These are phyloP conservation scores for Parauchenoglanis punctatus DNA, from an alignment of 2,797 vertebrate species.

Conservation along the genomic window DNA sequence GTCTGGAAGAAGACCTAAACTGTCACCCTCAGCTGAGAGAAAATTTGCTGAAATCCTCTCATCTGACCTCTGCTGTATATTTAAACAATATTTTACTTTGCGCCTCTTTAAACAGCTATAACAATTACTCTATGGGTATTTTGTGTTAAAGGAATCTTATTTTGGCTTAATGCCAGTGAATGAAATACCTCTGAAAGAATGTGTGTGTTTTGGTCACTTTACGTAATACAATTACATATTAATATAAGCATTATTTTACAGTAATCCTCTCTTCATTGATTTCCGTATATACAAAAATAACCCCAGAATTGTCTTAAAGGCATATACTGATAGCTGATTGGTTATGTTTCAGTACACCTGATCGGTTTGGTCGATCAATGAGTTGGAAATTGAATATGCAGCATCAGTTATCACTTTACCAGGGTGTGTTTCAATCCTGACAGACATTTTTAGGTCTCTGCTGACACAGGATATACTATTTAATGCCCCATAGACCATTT, in stretches of 20 bases:
- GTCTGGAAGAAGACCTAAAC: too few relatives aligned
- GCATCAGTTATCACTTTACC: constrained; percentile 54
- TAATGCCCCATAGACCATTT: constrained; percentile 51
- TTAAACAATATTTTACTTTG: neutral
- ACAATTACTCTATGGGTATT: neutral
- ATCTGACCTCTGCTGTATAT: too few relatives aligned
- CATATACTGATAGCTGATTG: constrained; percentile 15
- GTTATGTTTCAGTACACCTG: constrained; percentile 16
- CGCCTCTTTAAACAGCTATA: neutral
- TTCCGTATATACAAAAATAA: constrained; percentile 10
- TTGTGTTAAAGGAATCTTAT: neutral
- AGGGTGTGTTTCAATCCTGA: constrained; percentile 48
- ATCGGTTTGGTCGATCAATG: constrained; percentile 29
- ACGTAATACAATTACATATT: neutral
- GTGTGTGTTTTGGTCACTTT: neutral
- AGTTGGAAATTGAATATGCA: constrained; percentile 42
- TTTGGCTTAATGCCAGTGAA: neutral
- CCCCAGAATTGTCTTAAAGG: neutral
- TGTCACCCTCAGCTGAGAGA: too few relatives aligned
- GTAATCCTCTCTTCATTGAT: neutral
- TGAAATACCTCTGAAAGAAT: neutral
- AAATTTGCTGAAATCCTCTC: too few relatives aligned
- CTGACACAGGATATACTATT: constrained; percentile 50
- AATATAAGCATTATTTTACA: neutral
- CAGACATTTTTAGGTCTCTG: constrained; percentile 52